These are phyloP conservation scores for Salvator merianae DNA, from an alignment of 2,113 vertebrate genomes.

Conservation along the genomic window DNA sequence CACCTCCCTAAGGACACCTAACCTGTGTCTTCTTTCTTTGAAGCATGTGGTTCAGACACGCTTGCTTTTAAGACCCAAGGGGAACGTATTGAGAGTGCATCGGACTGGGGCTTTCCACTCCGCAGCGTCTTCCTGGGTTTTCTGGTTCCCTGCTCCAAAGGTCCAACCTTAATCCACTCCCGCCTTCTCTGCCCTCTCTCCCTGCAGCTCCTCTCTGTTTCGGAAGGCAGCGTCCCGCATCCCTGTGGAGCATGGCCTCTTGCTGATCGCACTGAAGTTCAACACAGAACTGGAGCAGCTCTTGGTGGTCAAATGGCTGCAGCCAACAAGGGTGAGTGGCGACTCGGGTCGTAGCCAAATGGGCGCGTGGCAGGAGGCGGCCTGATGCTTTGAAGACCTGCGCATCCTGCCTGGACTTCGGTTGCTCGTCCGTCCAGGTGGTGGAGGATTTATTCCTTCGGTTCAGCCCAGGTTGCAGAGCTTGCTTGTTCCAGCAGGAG, in stretches of 20 bases:
- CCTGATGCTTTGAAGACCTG: background rate
- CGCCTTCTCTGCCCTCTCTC: background rate
- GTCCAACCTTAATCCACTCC: background rate
- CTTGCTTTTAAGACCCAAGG: slow-evolving; percentile 3
- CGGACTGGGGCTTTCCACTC: too few species aligned
- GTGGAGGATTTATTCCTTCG: background rate
- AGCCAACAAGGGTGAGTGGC: slow-evolving; percentile 29
- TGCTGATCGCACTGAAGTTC: background rate
- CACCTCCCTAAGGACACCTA: background rate
- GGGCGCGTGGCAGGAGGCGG: too few species aligned
- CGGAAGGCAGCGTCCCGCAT: background rate
- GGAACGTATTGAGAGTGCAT: background rate
- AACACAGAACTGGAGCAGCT: background rate
- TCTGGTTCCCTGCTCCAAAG: background rate
- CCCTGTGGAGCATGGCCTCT: background rate
- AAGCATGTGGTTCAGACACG: background rate
- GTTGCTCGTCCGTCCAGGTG: background rate
- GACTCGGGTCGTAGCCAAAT: too few species aligned
- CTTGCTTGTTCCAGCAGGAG: background rate
- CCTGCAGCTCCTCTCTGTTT: too few species aligned
- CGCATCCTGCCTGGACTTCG: background rate
- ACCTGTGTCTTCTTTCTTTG: too few species aligned
- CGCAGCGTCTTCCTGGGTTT: background rate
- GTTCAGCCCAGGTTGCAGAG: too few species aligned
- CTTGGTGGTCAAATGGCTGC: background rate